These are phyloP conservation scores for Telmatochromis bifrenatus DNA, from an alignment of 2,113 vertebrate species.

Conservation along the genomic window DNA sequence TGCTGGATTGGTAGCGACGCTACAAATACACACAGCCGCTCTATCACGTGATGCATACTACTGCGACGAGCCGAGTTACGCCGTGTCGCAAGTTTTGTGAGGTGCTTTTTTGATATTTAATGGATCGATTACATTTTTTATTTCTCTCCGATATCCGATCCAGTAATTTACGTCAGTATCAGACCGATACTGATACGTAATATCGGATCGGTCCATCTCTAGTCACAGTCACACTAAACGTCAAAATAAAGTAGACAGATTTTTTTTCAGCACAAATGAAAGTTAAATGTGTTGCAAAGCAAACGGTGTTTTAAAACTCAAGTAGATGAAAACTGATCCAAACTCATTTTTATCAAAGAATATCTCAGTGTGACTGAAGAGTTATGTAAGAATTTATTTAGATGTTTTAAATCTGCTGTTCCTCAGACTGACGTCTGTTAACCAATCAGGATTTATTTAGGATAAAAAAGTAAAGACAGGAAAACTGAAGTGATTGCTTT, in stretches of 20 bases:
- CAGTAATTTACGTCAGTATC: too few relatives aligned
- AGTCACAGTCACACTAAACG: background rate
- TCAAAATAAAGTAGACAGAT: background rate
- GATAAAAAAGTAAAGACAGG: background rate
- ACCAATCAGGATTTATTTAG: background rate
- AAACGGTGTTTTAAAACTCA: background rate
- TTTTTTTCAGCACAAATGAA: background rate
- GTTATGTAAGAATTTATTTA: background rate
- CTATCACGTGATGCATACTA: too few relatives aligned
- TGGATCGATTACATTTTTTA: too few relatives aligned
- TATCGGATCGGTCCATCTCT: too few relatives aligned
- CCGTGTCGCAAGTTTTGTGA: too few relatives aligned
- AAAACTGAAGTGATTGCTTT: background rate
- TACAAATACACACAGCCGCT: too few relatives aligned
- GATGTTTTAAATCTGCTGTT: background rate
- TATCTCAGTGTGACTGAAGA: background rate
- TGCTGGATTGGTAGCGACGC: too few relatives aligned
- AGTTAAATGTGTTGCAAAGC: background rate
- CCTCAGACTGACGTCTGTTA: background rate
- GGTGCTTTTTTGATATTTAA: too few relatives aligned
- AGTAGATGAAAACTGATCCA: background rate
- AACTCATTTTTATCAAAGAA: background rate
- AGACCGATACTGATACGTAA: fast-evolving
- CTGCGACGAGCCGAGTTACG: too few relatives aligned
- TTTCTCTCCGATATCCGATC: too few relatives aligned